Evolutionary conservation across 2,797 vertebrate genomes (phyloP), one percentile per base, ranked within the genome.

Genomic region (Pogonophryne albipinna): DNA sequence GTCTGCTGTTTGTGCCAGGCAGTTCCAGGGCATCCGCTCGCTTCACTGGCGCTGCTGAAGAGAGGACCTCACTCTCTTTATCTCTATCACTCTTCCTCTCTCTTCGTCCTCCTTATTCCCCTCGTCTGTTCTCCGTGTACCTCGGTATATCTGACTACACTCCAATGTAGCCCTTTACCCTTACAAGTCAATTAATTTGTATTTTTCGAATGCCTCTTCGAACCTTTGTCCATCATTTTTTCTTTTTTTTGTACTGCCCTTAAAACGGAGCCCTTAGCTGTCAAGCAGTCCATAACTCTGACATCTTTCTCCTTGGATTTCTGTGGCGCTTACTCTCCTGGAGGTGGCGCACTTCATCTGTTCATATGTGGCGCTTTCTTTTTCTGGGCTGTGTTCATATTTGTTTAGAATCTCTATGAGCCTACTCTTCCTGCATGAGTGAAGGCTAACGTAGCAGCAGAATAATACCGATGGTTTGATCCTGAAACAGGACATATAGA

Each of bases 11-110:
- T 80, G 85, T 89, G 87, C 76, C 85, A 80, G 88, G 87, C 87
- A 82, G 83, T 90, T 92, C 80, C 91, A 91, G 90, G 84, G 87
- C 88, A 90, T 91, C 85, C 78, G 67, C 74, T 82, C 17, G 55
- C 84, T 79, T 38, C 17, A 84, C 66, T 87, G 79, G 78, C 67
- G 53, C 80, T 13, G 76, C 81, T 87, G 84, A 85, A 79, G 87
- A 87, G 78, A 81, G 62, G 66, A 82, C 66, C 85, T 76, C 66
- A 42, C 75, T 78, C 27, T 10, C 74, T 55, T 73, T 19, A 11
- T 38, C 27, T 41, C 23, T 10, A 64, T 67, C 62, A 78, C 59
- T 6, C 50, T 9, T 16, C 47, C 66, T 69, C 64, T 79, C 66
- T 71, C 59, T 75, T 71, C 73, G 58, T 84, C 84, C 79, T 75